Percentiles rank a stretch among this genome's conserved stretches.
Conservation (phyloP, 2,888 invertebrate species). For the Cephus pygmeus region DNA sequence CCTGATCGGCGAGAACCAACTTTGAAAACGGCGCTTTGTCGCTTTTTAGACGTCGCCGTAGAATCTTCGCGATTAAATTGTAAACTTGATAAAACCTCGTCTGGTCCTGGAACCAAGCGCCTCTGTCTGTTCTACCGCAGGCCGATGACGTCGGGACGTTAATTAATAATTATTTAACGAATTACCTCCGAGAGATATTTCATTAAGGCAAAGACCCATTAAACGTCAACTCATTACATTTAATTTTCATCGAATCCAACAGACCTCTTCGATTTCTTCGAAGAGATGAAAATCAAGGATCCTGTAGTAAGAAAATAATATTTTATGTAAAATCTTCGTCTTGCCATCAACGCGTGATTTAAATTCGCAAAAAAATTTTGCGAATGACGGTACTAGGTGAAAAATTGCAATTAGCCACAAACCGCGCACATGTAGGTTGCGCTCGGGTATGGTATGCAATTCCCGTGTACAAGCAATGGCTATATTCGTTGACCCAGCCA, state of each 20-base stretch:
- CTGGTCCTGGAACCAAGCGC: neutral
- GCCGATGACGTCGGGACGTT: neutral
- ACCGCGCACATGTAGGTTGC: slow-evolving; percentile 34
- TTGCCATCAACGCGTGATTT: neutral
- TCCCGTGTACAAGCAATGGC: slow-evolving; percentile 30
- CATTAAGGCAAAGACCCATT: neutral
- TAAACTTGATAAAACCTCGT: slow-evolving; percentile 2
- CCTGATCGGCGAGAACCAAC: neutral
- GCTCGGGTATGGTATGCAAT: slow-evolving; percentile 36
- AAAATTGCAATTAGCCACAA: slow-evolving; percentile 48
- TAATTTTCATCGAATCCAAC: neutral
- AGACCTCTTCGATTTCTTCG: neutral
- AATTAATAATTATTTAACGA: neutral
- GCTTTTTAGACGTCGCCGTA: neutral
- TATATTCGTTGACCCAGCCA: slow-evolving; percentile 38
- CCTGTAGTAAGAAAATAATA: neutral
- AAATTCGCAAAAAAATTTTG: neutral
- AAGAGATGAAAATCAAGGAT: neutral
- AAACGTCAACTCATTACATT: neutral
- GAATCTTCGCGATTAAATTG: neutral
- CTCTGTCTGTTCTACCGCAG: neutral
- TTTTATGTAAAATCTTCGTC: neutral
- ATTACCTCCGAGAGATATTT: neutral
- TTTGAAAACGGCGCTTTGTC: neutral
- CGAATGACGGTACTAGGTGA: slow-evolving; percentile 6